Evolutionary conservation across 2,888 invertebrate species (phyloP).

Genomic region (Brachyptera putata): DNA sequence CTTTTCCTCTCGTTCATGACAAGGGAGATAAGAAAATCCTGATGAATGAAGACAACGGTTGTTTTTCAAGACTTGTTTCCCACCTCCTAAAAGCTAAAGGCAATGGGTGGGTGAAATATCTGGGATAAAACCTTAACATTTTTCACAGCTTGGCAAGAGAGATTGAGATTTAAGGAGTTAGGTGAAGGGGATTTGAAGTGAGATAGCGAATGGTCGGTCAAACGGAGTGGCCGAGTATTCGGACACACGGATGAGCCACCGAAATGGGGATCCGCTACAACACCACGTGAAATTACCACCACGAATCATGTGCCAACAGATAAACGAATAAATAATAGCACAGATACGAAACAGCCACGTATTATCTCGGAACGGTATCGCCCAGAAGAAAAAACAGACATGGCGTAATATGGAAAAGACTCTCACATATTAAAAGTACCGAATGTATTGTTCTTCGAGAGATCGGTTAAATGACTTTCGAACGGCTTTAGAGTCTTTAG

Average conservation of each 20-base stretch:
- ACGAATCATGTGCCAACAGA: too few relatives aligned
- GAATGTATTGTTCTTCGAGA: too few relatives aligned
- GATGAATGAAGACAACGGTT: conserved; percentile 41
- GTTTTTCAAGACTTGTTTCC: conserved; percentile 37
- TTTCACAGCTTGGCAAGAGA: conserved; percentile 30
- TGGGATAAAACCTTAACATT: conserved; percentile 34
- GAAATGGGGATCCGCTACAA: too few relatives aligned
- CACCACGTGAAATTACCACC: too few relatives aligned
- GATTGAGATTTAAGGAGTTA: conserved; percentile 28
- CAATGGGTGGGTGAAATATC: conserved; percentile 33
- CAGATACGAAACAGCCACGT: too few relatives aligned
- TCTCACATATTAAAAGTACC: too few relatives aligned
- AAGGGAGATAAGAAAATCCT: conserved; percentile 40
- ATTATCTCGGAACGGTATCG: too few relatives aligned
- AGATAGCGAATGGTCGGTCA: conserved; percentile 11
- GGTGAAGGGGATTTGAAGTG: neutral
- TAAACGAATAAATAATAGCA: too few relatives aligned
- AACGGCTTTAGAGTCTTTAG: neutral
- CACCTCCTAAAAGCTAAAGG: conserved; percentile 25
- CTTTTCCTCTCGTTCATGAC: conserved; percentile 35
- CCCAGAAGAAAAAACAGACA: too few relatives aligned
- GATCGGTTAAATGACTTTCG: conserved; percentile 7
- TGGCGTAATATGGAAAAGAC: too few relatives aligned
- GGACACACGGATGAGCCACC: too few relatives aligned
- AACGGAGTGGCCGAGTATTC: conserved; percentile 1